Base-by-base conservation (phyloP, 1,140 invertebrate species). In the Lasioglossum baleicum region DNA sequence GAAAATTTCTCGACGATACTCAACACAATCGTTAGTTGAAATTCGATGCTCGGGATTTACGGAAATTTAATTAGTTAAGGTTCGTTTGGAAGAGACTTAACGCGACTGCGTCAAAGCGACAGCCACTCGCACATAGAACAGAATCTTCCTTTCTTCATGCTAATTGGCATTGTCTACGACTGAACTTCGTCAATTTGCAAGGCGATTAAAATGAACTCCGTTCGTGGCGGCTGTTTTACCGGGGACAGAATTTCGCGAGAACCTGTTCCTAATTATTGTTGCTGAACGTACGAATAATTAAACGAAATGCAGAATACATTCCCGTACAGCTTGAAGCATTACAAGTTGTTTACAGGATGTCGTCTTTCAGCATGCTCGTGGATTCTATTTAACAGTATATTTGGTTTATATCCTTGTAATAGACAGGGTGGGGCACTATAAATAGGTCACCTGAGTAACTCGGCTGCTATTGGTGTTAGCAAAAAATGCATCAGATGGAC, bases 141-240 rank as follows among this genome's bases (percentile, higher is more conserved):
- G 11, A 42, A 73, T 79, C 20, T 79, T 79, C 76, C 69, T 79
- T 79, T 51, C 26, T 68, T 78, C 66, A 79, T 83, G 22, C 40
- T 84, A 79, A 83, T 80, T 35, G 56, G 13, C 35, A 53, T 63
- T 68, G 65, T 65, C 48, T 64, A 44, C 66, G 58, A 35, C 35
- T 3, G 35, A n/a, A 78, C 70, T 53, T 73, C 35, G n/a, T 76
- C 26, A 60, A 82, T 13, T 72, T 63, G 40, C 66, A 69, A 78
- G 42, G 42, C 48, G 61, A 70, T 75, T 71, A 71, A 75, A 80
- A 61, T 66, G 63, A 66, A 26, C 63, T 53, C 17, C 35, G 40
- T 35, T 35, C 17, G 26, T 31, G 60, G 31, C 6, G 60, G 31
- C 6, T 56, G 31, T 53, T 56, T 31, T 44, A 17, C 11, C 7